Conservation (phyloP, 1,140 invertebrate species). For the Drosophila arawakana region DNA sequence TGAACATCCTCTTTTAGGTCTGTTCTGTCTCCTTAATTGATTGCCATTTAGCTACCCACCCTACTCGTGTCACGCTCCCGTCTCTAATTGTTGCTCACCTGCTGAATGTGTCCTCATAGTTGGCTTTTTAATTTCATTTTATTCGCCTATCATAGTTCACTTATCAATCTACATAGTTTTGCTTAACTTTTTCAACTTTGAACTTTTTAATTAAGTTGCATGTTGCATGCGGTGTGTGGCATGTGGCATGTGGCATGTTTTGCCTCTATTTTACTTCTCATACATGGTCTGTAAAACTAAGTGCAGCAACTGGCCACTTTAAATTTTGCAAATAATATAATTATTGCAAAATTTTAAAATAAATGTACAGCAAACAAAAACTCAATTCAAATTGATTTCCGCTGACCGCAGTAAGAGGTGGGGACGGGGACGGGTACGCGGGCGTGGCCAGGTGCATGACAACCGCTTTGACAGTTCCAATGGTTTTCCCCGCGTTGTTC, state of each 20-base stretch:
- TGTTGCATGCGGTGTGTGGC: conserved; percentile 14
- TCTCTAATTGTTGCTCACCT: not conserved
- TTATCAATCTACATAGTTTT: conserved; percentile 1
- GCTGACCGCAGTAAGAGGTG: not conserved
- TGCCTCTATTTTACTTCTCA: not conserved
- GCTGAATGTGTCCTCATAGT: not conserved
- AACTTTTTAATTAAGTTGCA: conserved; percentile 37
- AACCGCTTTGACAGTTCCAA: conserved; percentile 2
- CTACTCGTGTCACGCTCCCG: conserved; percentile 4
- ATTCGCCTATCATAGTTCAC: not conserved
- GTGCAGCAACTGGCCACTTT: not conserved
- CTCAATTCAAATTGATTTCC: conserved; percentile 29
- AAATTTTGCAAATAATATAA: conserved; percentile 12
- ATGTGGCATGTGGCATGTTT: not conserved
- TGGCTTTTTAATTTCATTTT: conserved; percentile 10
- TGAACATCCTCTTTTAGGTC: not conserved
- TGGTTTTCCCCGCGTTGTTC: not conserved
- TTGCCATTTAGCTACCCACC: not conserved
- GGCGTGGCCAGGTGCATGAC: not conserved
- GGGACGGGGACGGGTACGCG: too few relatives aligned
- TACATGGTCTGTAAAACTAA: not conserved
- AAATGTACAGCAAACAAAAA: too few relatives aligned
- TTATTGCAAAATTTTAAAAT: not conserved
- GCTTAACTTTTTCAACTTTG: conserved; percentile 18
- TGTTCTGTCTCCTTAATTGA: not conserved